Evolutionary conservation across 2,113 vertebrate species (phyloP).

Genomic region (Prionailurus bengalensis): DNA sequence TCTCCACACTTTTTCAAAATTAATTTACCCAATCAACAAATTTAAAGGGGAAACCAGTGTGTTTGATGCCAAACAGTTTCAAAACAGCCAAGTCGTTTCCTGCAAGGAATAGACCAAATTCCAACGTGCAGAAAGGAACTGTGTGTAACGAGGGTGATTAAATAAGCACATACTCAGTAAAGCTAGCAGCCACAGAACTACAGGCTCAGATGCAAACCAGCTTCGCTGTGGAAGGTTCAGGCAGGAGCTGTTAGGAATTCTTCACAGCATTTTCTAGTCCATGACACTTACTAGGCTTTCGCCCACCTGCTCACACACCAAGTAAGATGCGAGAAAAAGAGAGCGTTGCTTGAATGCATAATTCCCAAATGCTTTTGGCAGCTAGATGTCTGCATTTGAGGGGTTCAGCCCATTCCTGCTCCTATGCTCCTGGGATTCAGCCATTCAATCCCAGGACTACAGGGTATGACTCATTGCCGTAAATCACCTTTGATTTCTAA

Average conservation of each 20-base stretch:
- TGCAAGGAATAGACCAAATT: conserved; percentile 31
- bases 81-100: conserved; percentile 58
- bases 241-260: conserved; percentile 70
- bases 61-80: conserved; percentile 54
- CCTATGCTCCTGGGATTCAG: conserved; percentile 41
- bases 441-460: conserved; percentile 13
- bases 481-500: conserved; percentile 61
- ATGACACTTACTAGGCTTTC: conserved; percentile 73
- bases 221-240: conserved; percentile 64
- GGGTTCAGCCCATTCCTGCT: conserved; percentile 15
- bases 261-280: conserved; percentile 78
- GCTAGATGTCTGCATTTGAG: conserved; percentile 46
- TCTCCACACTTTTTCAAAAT: conserved; percentile 57
- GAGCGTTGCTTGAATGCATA: conserved; percentile 62
- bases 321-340: conserved; percentile 52
- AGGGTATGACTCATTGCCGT: neutral
- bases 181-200: conserved; percentile 41
- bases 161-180: conserved; percentile 53
- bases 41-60: conserved; percentile 57
- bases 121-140: conserved; percentile 60
- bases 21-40: conserved; percentile 68
- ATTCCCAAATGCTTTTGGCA: conserved; percentile 41
- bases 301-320: conserved; percentile 77
- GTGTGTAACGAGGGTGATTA: conserved; percentile 50
- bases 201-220: conserved; percentile 41